Evolutionary conservation across 1,140 invertebrate genomes (phyloP).

Genomic region (Lamellibrachia luymesi): DNA sequence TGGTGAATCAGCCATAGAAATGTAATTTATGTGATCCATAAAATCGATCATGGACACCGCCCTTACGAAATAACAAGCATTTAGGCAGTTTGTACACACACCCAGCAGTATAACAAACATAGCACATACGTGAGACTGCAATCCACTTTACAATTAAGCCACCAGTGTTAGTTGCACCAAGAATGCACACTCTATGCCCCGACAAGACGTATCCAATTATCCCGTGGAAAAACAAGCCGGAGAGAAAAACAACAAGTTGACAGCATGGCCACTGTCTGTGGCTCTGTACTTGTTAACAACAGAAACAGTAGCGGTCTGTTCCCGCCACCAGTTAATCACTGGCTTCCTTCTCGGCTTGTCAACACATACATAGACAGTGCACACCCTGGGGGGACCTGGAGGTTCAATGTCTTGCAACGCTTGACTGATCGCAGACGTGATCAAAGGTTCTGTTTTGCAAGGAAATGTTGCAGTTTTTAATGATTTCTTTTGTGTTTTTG

Average conservation of each 20-base stretch:
- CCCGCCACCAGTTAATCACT: too few species aligned
- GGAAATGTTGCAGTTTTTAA: neutral
- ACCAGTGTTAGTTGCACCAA: neutral
- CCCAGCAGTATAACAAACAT: neutral
- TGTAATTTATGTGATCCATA: neutral
- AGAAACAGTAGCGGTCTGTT: too few species aligned
- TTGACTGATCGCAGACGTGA: neutral
- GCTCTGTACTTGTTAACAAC: neutral
- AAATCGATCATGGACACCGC: neutral
- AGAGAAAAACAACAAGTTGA: neutral
- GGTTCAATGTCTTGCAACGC: neutral
- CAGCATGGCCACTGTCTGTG: neutral
- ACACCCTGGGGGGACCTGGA: neutral
- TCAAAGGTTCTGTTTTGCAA: neutral
- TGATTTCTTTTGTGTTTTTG: too few species aligned
- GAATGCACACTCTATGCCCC: neutral
- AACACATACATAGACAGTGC: neutral
- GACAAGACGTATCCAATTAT: neutral
- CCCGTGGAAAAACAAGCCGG: neutral
- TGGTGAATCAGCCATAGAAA: neutral
- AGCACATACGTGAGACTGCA: neutral
- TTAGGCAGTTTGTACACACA: neutral
- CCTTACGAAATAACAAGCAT: neutral
- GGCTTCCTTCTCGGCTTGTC: too few species aligned
- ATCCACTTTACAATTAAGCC: neutral